Base-by-base conservation (phyloP, 1,140 invertebrate genomes). In the Apocrypta bakeri region DNA sequence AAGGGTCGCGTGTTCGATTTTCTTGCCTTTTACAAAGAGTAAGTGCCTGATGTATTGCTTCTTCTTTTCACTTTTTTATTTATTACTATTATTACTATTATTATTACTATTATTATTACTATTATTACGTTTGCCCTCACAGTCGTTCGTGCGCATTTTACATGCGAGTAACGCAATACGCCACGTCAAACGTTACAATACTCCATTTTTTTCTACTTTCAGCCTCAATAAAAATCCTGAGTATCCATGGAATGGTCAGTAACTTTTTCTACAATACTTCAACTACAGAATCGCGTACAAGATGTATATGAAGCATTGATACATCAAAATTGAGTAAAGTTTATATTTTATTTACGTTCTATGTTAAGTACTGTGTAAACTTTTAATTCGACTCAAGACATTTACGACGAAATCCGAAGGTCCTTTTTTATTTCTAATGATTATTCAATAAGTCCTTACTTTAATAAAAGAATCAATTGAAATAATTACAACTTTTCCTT, bases 1-100 rank as follows among this genome's bases (percentile, higher is more conserved):
- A 81, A 87, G 9, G 94, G 94, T 21, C 90, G 94, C 72, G 94
- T 94, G 33, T 94, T 94, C 78, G 91, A 93, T 81, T 94, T 94
- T 76, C 79, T 92, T 1, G 42, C 86, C 7, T 94, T 93, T 84
- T 94, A 93, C 83, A 93, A 93, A 87, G 93, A 92, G 92, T 93
- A 87, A 89, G 87, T 84, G 31, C 17, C 0, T 6, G n/a, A n/a
- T n/a, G n/a, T n/a, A n/a, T 64, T 31, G 33, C 33, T 2, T 66
- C n/a, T 17, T 48, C 42, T 11, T 24, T 66, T 66, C 21, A 25
- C 29, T n/a, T 8, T 56, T 74, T 56, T 7, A 37, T 11, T 42
- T 40, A 9, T n/a, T 31, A 31, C 9, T 37, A 37, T 37, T 1
- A 21, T 17, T 6, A 17, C 0, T n/a, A 56, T 21, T 17, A 4